A percentile compares a stretch with the other conserved stretches of the same genome.
Evolutionary conservation across 2,797 vertebrate species (phyloP).

Genomic region (Danio kyathit): DNA sequence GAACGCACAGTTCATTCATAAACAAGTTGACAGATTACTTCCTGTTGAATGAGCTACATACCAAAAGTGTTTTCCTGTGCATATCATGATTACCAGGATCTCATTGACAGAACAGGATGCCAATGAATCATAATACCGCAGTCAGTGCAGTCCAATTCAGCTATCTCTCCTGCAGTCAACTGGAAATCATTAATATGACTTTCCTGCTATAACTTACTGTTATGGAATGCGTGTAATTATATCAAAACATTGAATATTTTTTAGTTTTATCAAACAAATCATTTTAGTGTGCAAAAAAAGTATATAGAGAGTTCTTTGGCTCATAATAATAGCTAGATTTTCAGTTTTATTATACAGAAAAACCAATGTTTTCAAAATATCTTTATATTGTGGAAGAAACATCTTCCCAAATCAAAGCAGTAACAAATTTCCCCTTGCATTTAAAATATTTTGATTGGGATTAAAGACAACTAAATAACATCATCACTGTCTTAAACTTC

Average conservation of each 20-base stretch:
- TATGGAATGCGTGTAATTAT: background rate
- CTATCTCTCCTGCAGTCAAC: conserved; percentile 65
- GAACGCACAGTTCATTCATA: conserved; percentile 53
- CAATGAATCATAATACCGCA: conserved; percentile 66
- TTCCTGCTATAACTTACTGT: too few relatives aligned
- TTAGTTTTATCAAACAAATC: background rate
- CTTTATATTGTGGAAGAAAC: background rate
- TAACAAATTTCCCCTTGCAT: background rate
- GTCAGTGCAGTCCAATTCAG: conserved; percentile 51
- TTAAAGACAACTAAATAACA: background rate
- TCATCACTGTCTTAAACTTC: background rate
- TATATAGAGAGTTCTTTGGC: too few relatives aligned
- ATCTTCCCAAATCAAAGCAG: background rate
- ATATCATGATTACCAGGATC: conserved; percentile 22
- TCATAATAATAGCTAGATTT: too few relatives aligned
- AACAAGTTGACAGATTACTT: conserved; percentile 58
- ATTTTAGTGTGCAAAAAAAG: background rate
- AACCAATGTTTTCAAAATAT: background rate
- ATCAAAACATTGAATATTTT: background rate
- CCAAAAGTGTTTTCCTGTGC: conserved; percentile 15
- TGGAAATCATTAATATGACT: conserved; percentile 86
- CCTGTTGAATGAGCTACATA: conserved; percentile 44
- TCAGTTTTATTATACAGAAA: background rate
- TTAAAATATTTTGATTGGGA: background rate
- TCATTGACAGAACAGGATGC: conserved; percentile 24